phyloP scores from a whole-genome alignment of 2,113 vertebrate species.

The Corythoichthys haematopterus region DNA sequence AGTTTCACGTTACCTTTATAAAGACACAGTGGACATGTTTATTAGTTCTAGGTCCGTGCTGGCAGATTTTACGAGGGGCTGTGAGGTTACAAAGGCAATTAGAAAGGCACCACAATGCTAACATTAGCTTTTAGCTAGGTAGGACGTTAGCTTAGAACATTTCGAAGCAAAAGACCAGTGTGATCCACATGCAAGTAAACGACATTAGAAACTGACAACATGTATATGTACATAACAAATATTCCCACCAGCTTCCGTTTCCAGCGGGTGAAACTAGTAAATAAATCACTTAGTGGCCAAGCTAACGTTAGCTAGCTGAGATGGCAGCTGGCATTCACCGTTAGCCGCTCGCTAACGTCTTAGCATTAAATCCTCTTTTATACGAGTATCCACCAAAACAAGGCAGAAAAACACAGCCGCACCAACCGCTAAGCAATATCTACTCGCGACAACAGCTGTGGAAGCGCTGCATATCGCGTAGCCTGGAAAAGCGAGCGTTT shows the following conservation, averaged over 20 bases:
- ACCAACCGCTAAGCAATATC: background rate
- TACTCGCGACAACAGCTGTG: rapidly evolving
- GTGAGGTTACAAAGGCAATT: conserved; percentile 61
- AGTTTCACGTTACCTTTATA: background rate
- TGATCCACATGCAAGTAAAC: background rate
- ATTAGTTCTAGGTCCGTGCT: background rate
- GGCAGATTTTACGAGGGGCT: conserved; percentile 4
- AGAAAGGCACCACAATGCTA: conserved; percentile 47
- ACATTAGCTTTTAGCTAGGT: conserved; percentile 29
- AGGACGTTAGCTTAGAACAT: background rate
- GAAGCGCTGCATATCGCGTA: background rate
- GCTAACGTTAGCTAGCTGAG: conserved; percentile 36
- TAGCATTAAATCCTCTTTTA: conserved; percentile 42
- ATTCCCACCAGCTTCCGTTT: background rate
- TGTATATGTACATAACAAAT: background rate
- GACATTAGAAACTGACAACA: background rate
- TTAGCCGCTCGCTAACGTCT: conserved; percentile 42
- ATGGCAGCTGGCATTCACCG: conserved; percentile 13
- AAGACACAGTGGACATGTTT: background rate
- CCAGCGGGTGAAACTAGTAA: background rate
- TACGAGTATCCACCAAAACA: conserved; percentile 30
- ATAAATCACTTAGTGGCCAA: conserved; percentile 4
- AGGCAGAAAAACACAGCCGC: background rate
- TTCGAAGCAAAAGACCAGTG: background rate
- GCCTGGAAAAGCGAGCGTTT: conserved; percentile 35